Percentiles rank a stretch among this genome's conserved stretches.
phyloP scores from a whole-genome alignment of 2,888 invertebrate species.

The Morpho deidamia region DNA sequence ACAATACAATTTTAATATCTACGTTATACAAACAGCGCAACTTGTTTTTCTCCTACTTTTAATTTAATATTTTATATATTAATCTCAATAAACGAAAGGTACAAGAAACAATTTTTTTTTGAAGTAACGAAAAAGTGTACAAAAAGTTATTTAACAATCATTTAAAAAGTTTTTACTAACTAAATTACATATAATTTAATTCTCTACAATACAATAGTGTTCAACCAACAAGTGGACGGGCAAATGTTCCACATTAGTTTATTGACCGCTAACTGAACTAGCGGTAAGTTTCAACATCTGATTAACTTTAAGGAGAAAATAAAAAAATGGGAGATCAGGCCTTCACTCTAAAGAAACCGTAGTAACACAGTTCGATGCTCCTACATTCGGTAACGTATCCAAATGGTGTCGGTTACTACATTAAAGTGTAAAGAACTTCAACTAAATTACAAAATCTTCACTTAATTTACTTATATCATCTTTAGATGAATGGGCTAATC shows the following conservation, averaged over 20 bases:
- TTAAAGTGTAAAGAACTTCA: conserved; percentile 23
- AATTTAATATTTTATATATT: too few relatives aligned
- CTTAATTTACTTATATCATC: conserved; percentile 24
- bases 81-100: too few relatives aligned
- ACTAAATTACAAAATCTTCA: conserved; percentile 27
- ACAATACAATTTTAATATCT: too few relatives aligned
- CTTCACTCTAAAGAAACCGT: conserved; percentile 27
- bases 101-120: too few relatives aligned
- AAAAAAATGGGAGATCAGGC: conserved; percentile 12
- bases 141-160: too few relatives aligned
- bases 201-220: too few relatives aligned
- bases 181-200: too few relatives aligned
- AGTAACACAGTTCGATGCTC: conserved; percentile 27
- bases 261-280: conserved; percentile 1
- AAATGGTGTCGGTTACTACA: conserved; percentile 27
- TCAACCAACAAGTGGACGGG: too few relatives aligned
- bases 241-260: background rate
- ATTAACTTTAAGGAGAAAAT: conserved; percentile 2
- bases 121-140: too few relatives aligned
- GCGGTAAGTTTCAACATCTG: conserved; percentile 1
- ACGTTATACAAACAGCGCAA: too few relatives aligned
- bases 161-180: too few relatives aligned
- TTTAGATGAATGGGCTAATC: conserved; percentile 24
- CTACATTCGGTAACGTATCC: conserved; percentile 22
- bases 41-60: too few relatives aligned